These are phyloP conservation scores for Hedychridium roseum DNA, from an alignment of 2,888 invertebrate species.

Conservation along the genomic window DNA sequence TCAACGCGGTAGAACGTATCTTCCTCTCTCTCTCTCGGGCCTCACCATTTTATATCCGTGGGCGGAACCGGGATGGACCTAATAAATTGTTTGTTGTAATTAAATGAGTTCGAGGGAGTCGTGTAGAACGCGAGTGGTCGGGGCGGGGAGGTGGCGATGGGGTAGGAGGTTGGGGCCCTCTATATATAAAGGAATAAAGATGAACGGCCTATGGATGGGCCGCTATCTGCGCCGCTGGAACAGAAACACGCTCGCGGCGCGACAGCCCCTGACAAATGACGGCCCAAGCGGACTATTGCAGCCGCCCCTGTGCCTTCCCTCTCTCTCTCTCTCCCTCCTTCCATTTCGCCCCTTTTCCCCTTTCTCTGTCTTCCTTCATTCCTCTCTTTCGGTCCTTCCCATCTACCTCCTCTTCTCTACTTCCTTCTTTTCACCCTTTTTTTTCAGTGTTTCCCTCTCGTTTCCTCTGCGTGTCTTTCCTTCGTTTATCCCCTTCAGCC, in stretches of 20 bases:
- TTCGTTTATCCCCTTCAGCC: constrained; percentile 23
- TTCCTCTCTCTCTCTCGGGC: no score
- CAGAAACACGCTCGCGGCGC: constrained; percentile 62
- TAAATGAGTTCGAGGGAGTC: constrained; percentile 62
- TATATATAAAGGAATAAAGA: constrained; percentile 62
- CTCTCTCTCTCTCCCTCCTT: constrained; percentile 22
- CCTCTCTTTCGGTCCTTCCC: constrained; percentile 4
- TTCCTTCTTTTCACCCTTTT: neutral
- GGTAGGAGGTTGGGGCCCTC: constrained; percentile 19
- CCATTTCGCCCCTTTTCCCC: constrained; percentile 9
- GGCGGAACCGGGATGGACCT: constrained; percentile 59
- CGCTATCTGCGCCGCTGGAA: constrained; percentile 62
- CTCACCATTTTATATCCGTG: constrained; percentile 39
- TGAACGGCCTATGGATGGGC: constrained; percentile 63
- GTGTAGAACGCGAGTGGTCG: constrained; percentile 53
- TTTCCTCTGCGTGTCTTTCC: constrained; percentile 12
- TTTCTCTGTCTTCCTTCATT: constrained; percentile 8
- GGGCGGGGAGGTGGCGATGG: constrained; percentile 21
- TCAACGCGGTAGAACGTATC: no score
- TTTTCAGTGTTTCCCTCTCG: neutral
- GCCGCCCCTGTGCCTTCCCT: constrained; percentile 44
- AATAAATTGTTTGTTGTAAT: constrained; percentile 65
- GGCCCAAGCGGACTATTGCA: constrained; percentile 57
- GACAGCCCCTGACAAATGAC: constrained; percentile 65
- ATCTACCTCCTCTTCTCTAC: constrained; percentile 14